A percentile compares a stretch with the other conserved stretches of the same genome.
These are phyloP conservation scores for Solea solea DNA, from an alignment of 2,113 vertebrate genomes.

Conservation along the genomic window DNA sequence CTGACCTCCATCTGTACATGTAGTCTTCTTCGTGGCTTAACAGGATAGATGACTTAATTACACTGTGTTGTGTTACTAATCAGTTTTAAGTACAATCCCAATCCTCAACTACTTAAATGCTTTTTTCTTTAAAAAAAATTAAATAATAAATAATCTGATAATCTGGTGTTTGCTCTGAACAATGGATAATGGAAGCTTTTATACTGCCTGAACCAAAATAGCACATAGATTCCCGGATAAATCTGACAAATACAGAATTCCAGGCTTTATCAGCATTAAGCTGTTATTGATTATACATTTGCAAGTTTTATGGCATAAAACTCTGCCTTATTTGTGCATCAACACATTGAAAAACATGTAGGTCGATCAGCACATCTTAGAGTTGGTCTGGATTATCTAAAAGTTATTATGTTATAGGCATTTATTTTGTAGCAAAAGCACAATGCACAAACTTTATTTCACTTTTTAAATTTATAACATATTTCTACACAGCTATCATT, in stretches of 20 bases:
- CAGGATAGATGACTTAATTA: constrained; percentile 1
- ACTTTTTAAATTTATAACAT: too few species aligned
- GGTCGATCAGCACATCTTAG: not conserved
- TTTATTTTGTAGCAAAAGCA: too few species aligned
- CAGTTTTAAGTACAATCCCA: constrained; percentile 1
- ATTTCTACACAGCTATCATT: too few species aligned
- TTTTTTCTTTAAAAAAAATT: not conserved
- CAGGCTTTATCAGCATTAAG: not conserved
- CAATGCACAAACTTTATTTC: too few species aligned
- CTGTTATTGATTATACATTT: not conserved
- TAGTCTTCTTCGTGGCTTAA: constrained; percentile 8
- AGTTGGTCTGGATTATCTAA: too few species aligned
- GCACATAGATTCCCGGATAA: not conserved
- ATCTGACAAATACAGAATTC: not conserved
- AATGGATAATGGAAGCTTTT: not conserved
- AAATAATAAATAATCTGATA: too few species aligned
- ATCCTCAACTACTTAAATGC: not conserved
- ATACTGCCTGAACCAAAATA: not conserved
- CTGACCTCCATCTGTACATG: too few species aligned
- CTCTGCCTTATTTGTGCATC: not conserved
- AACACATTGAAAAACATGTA: not conserved
- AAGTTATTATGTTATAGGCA: too few species aligned
- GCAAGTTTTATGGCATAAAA: not conserved
- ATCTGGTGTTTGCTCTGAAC: not conserved
- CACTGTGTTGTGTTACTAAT: constrained; percentile 15